phyloP scores from a whole-genome alignment of 2,888 invertebrate genomes.

The Aelia acuminata region DNA sequence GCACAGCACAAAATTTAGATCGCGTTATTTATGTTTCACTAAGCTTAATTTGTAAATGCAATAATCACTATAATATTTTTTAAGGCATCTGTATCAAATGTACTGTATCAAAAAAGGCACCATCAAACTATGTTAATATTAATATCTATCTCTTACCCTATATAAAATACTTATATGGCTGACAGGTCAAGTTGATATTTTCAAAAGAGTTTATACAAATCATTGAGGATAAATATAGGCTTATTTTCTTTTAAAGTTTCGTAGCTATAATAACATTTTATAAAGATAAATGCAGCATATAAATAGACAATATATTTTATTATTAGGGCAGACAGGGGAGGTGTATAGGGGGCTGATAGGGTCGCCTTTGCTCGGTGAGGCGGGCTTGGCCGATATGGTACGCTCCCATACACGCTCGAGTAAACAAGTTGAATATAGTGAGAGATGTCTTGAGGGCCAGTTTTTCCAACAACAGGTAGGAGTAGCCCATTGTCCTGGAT shows the following conservation, averaged over 20 bases:
- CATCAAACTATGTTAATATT: too few species aligned
- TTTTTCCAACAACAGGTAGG: not conserved
- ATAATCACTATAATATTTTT: too few species aligned
- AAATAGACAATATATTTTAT: not conserved
- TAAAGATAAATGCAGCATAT: not conserved
- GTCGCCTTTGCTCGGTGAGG: constrained; percentile 29
- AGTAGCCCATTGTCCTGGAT: not conserved
- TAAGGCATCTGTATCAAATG: too few species aligned
- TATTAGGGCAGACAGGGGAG: not conserved
- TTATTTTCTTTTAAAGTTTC: too few species aligned
- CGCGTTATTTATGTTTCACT: too few species aligned
- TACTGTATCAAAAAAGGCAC: too few species aligned
- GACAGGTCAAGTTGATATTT: too few species aligned
- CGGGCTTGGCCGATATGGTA: not conserved
- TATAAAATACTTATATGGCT: too few species aligned
- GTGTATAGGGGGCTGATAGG: not conserved
- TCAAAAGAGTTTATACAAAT: not conserved
- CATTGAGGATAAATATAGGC: too few species aligned
- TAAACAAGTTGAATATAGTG: not conserved
- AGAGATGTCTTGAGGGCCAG: not conserved
- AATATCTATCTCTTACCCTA: too few species aligned
- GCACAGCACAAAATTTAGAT: too few species aligned
- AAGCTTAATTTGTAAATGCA: too few species aligned
- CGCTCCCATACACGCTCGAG: not conserved
- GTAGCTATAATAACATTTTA: not conserved